phyloP scores from a whole-genome alignment of 2,888 invertebrate genomes.

The Drosophila limbata region DNA sequence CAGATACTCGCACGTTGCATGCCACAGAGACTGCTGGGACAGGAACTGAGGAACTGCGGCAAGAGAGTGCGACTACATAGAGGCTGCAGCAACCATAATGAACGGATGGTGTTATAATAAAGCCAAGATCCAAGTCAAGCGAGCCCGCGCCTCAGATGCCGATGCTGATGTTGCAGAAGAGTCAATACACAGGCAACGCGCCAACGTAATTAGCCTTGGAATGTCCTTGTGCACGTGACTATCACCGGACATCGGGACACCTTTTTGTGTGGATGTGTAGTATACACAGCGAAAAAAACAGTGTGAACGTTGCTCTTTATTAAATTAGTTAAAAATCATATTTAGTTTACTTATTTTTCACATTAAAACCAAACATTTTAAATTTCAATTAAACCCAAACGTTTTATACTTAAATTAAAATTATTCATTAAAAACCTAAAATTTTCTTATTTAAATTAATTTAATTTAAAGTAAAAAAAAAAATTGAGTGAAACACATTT shows the following conservation, averaged over 20 bases:
- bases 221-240: conserved; percentile 82
- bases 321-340: too few relatives aligned
- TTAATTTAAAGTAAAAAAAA: too few relatives aligned
- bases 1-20: conserved; percentile 50
- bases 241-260: conserved; percentile 50
- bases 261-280: conserved; percentile 15
- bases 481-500: too few relatives aligned
- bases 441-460: too few relatives aligned
- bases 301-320: too few relatives aligned
- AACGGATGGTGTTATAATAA: conserved; percentile 64
- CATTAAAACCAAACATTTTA: too few relatives aligned
- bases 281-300: too few relatives aligned
- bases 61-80: conserved; percentile 2
- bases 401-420: too few relatives aligned
- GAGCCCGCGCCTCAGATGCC: conserved; percentile 22
- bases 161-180: conserved; percentile 9
- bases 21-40: conserved; percentile 52
- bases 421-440: too few relatives aligned
- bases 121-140: conserved; percentile 39
- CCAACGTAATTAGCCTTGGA: conserved; percentile 79
- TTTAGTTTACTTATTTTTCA: too few relatives aligned
- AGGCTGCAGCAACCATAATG: conserved; percentile 60
- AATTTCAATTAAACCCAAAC: too few relatives aligned
- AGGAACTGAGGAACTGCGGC: conserved; percentile 15
- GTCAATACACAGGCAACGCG: conserved; percentile 41